These are phyloP conservation scores for Eupithecia dodoneata DNA, from an alignment of 2,888 invertebrate genomes.

Conservation along the genomic window DNA sequence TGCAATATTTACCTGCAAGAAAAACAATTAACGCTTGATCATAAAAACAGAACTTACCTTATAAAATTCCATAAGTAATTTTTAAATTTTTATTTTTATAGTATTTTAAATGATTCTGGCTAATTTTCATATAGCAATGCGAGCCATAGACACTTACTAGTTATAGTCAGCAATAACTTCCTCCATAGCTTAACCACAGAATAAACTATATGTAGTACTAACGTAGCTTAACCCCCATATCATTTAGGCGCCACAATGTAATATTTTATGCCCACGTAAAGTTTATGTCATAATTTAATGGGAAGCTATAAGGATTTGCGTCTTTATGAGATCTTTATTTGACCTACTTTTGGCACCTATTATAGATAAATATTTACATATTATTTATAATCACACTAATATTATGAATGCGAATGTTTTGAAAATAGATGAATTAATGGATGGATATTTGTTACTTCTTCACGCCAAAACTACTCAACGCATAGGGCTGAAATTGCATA, in stretches of 20 bases:
- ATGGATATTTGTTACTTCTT: too few species aligned
- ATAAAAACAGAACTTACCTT: not conserved
- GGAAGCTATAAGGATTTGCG: slow-evolving; percentile 33
- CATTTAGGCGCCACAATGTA: slow-evolving; percentile 34
- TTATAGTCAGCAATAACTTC: slow-evolving; percentile 13
- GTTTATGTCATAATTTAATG: slow-evolving; percentile 24
- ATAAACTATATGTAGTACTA: too few species aligned
- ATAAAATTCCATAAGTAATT: too few species aligned
- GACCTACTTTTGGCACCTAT: slow-evolving; percentile 12
- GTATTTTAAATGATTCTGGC: not conserved
- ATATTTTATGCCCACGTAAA: slow-evolving; percentile 30
- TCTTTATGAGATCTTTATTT: slow-evolving; percentile 22
- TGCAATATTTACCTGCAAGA: not conserved
- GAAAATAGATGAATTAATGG: not conserved
- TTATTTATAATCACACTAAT: too few species aligned
- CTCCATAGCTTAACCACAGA: slow-evolving; percentile 6
- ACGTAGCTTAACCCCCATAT: slow-evolving; percentile 6
- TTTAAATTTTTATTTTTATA: too few species aligned
- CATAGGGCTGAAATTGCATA: too few species aligned
- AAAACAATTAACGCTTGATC: not conserved
- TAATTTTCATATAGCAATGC: not conserved
- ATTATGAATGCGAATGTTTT: too few species aligned
- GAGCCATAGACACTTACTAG: not conserved
- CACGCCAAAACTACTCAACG: too few species aligned
- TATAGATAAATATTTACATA: too few species aligned